Percentiles rank a stretch among this genome's conserved stretches.
Conservation (phyloP, 2,888 invertebrate genomes). For the Anthrax anthrax region DNA sequence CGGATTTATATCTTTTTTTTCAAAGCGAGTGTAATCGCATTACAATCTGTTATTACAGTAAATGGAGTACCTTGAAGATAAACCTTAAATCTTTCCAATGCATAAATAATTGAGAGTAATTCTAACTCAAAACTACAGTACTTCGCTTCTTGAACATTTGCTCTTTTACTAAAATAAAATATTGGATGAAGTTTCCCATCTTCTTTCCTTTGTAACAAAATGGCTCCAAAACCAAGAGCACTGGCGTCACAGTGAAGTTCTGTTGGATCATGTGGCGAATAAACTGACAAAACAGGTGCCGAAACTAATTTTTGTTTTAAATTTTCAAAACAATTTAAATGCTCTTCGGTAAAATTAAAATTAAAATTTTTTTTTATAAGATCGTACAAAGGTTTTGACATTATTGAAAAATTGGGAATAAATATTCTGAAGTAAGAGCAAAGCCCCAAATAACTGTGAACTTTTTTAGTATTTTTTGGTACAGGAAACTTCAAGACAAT, state of each 20-base stretch:
- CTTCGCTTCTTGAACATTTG: conserved; percentile 17
- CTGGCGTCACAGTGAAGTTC: conserved; percentile 26
- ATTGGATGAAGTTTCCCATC: conserved; percentile 19
- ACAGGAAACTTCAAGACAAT: too few species aligned
- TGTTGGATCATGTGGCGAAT: conserved; percentile 19
- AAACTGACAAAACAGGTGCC: conserved; percentile 16
- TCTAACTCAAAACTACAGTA: conserved; percentile 25
- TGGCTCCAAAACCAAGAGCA: conserved; percentile 19
- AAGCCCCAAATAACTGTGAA: not conserved
- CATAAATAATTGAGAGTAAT: conserved; percentile 15
- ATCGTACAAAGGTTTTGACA: conserved; percentile 1
- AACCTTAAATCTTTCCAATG: conserved; percentile 17
- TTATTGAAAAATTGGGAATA: not conserved
- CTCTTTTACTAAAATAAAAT: conserved; percentile 22
- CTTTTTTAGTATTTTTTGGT: too few species aligned
- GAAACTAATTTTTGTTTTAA: not conserved
- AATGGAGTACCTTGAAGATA: conserved; percentile 18
- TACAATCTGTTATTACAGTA: conserved; percentile 20
- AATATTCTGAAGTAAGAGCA: conserved; percentile 6
- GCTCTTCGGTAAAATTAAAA: not conserved
- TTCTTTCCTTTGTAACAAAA: conserved; percentile 20
- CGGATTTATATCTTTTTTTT: conserved; percentile 20
- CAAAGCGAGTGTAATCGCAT: conserved; percentile 17
- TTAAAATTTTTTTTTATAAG: not conserved
- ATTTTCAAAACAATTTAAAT: not conserved